Conservation (phyloP, 2,888 invertebrate genomes). For the Antheraea yamamai region DNA sequence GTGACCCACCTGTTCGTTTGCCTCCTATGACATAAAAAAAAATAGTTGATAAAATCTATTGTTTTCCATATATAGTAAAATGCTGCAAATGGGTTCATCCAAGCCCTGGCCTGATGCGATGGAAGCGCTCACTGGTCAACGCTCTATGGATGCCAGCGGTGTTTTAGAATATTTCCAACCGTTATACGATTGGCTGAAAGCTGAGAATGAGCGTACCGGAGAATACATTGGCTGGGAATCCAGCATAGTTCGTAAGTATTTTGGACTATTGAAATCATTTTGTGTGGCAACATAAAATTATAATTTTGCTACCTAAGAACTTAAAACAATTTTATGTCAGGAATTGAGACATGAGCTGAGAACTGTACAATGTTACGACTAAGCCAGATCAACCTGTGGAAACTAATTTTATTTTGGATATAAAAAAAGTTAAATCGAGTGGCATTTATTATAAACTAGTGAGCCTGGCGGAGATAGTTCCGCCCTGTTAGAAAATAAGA, state of each 20-base stretch:
- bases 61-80: constrained; percentile 64
- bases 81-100: constrained; percentile 85
- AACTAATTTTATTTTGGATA: no score
- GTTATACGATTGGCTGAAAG: constrained; percentile 84
- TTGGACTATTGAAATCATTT: neutral
- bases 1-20: no score
- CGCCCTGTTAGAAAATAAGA: no score
- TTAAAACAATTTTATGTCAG: neutral
- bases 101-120: constrained; percentile 89
- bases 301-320: no score
- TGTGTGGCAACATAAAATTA: neutral
- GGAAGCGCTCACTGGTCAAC: constrained; percentile 85
- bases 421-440: no score
- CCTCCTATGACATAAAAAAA: no score
- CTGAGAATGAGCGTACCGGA: constrained; percentile 84
- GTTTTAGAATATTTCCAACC: constrained; percentile 88
- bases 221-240: constrained; percentile 83
- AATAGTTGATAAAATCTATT: neutral
- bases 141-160: constrained; percentile 86
- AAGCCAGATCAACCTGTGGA: neutral
- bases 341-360: neutral
- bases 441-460: no score
- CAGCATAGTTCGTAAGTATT: constrained; percentile 68
- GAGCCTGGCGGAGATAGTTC: no score
- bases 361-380: neutral